Evolutionary conservation across 92 coral and sea anemone genomes (phyloP), one percentile per base, ranked within the genome.

Genomic region (Umimayanthus chanpuru): DNA sequence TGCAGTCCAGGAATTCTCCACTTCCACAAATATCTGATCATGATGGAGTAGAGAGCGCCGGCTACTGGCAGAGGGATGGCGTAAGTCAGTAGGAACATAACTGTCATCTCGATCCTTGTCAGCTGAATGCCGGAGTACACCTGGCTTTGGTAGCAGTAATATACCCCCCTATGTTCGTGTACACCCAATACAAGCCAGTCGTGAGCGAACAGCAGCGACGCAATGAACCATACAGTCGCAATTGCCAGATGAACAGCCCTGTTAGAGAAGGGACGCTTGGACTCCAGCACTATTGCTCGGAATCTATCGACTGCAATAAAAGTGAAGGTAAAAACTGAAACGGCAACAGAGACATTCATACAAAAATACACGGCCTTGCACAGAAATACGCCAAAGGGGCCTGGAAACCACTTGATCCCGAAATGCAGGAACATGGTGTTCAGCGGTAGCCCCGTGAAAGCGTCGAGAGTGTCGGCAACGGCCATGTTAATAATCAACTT

Each of bases 391-490:
- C 87, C 87, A 44, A 83, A 70, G 6, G 61, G 5, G 21, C 78
- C 87, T 38, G 87, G 87, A 36, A 83, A 68, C 87, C 87, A 83
- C 47, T 44, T 28, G 40, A 83, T 9, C 40, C 78, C 78, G 1
- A 83, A 18, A 30, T 83, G 77, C 66, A 83, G 43, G 40, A 26
- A 68, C 9, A 50, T 15, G 2, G 87, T 71, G 78, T 83, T 83
- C 87, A 83, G 87, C 66, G 87, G 87, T 83, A 83, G 43, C 25
- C 87, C 87, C 28, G 87, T 83, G 66, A 83, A 72, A 3, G 87
- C 53, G 41, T 83, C 87, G 9, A 83, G 25, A 43, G 78, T 67
- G 77, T 83, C 87, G 20, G 87, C 87, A 4, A 70, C 87, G 21
- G 87, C 87, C 87, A 83, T 70, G 67, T 83, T 83, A 32, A 83